Percentiles rank a stretch among this genome's conserved stretches.
Evolutionary conservation across 2,113 vertebrate species (phyloP).

Genomic region (Hylia prasina): DNA sequence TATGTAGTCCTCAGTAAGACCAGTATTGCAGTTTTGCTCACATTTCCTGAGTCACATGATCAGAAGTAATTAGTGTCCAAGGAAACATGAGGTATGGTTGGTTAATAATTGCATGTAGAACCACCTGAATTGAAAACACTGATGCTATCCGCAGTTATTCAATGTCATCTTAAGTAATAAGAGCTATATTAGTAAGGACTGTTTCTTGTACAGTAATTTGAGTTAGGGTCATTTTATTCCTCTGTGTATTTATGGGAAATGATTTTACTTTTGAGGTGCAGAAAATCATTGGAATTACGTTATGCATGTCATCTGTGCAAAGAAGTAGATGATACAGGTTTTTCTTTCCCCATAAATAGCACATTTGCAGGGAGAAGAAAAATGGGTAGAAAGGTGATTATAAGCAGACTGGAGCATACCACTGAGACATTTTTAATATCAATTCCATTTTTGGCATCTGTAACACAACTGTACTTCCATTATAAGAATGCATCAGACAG

Average conservation of each 20-base stretch:
- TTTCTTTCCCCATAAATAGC: constrained; percentile 12
- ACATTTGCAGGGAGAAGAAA: constrained; percentile 32
- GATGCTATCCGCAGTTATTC: constrained; percentile 39
- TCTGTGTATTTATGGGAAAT: constrained; percentile 59
- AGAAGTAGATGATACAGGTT: not conserved
- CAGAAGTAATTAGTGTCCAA: constrained; percentile 29
- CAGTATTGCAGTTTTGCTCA: not conserved
- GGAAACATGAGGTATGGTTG: not conserved
- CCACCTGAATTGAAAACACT: constrained; percentile 42
- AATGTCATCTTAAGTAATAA: constrained; percentile 58
- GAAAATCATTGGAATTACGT: constrained; percentile 60
- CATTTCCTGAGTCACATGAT: not conserved
- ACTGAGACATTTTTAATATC: constrained; percentile 53
- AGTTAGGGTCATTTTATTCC: constrained; percentile 53
- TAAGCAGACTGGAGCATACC: not conserved
- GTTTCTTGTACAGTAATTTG: constrained; percentile 28
- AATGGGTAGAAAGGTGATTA: not conserved
- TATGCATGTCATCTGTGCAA: constrained; percentile 20
- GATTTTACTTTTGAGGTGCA: constrained; percentile 48
- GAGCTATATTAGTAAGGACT: constrained; percentile 22
- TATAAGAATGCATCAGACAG: not conserved
- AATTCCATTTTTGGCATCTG: constrained; percentile 19
- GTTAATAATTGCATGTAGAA: constrained; percentile 12
- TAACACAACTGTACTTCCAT: not conserved
- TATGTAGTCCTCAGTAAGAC: not conserved